A percentile compares a stretch with the other conserved stretches of the same genome.
Conservation (phyloP, 2,113 vertebrate genomes). For the Typhlomys cinereus region DNA sequence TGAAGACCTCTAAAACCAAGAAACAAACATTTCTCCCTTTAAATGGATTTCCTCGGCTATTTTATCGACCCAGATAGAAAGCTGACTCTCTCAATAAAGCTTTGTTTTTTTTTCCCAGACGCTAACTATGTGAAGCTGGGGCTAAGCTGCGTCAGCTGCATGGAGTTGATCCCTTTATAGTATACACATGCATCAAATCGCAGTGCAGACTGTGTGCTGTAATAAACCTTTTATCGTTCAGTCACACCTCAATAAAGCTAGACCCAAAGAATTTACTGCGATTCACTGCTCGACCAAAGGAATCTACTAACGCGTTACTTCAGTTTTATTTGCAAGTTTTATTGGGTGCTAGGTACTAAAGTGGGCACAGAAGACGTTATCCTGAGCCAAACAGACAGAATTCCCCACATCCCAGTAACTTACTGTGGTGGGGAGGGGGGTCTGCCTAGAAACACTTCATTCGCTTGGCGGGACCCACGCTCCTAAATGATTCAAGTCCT, state of each 20-base stretch:
- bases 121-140: not conserved
- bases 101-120: not conserved
- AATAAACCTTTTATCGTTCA: not conserved
- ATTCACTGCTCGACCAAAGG: not conserved
- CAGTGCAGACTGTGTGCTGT: not conserved
- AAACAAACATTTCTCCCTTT: not conserved
- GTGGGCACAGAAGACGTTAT: not conserved
- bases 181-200: not conserved
- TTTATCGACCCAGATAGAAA: not conserved
- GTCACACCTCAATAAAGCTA: not conserved
- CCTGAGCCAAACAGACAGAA: not conserved
- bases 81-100: not conserved
- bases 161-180: not conserved
- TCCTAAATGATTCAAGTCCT: too few relatives aligned
- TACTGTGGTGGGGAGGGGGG: too few relatives aligned
- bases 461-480: not conserved
- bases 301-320: not conserved
- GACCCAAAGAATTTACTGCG: not conserved
- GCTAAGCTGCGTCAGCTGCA: not conserved
- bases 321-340: constrained; percentile 17
- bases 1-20: not conserved
- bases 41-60: not conserved
- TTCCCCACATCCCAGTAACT: not conserved
- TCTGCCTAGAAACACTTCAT: not conserved
- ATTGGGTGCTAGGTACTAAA: not conserved